Evolutionary conservation across 2,888 invertebrate species (phyloP).

Genomic region (Chelonus formosanus): DNA sequence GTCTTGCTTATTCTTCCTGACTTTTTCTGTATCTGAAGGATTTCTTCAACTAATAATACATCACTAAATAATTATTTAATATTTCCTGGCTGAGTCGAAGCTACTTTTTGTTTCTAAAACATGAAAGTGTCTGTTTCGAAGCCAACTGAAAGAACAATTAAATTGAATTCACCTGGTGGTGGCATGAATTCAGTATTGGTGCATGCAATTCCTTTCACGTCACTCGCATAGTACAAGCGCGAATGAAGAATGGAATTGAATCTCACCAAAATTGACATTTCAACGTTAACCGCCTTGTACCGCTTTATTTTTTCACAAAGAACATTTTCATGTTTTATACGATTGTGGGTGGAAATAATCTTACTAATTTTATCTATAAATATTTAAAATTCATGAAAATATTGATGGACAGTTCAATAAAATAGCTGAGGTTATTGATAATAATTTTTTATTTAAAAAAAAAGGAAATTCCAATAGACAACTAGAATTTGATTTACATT

Average conservation of each 20-base stretch:
- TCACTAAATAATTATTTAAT: background rate
- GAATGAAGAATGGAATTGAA: constrained; percentile 34
- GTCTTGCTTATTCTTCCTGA: background rate
- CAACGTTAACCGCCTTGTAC: constrained; percentile 9
- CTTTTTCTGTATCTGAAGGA: background rate
- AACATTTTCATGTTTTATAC: background rate
- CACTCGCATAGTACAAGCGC: constrained; percentile 31
- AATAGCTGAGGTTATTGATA: no score
- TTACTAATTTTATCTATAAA: no score
- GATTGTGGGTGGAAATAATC: no score
- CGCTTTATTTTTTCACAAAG: background rate
- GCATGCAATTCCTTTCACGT: constrained; percentile 45
- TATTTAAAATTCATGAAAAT: background rate
- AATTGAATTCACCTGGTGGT: constrained; percentile 38
- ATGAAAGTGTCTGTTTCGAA: constrained; percentile 42
- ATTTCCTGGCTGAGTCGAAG: background rate
- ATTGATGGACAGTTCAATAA: background rate
- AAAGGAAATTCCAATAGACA: no score
- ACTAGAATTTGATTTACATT: no score
- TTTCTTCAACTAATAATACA: background rate
- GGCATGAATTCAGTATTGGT: constrained; percentile 25
- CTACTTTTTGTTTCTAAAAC: background rate
- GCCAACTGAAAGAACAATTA: constrained; percentile 36
- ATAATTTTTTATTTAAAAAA: no score
- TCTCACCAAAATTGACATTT: constrained; percentile 28